Base-by-base conservation (phyloP, 2,888 invertebrate genomes). In the Listrodromus nycthemerus region DNA sequence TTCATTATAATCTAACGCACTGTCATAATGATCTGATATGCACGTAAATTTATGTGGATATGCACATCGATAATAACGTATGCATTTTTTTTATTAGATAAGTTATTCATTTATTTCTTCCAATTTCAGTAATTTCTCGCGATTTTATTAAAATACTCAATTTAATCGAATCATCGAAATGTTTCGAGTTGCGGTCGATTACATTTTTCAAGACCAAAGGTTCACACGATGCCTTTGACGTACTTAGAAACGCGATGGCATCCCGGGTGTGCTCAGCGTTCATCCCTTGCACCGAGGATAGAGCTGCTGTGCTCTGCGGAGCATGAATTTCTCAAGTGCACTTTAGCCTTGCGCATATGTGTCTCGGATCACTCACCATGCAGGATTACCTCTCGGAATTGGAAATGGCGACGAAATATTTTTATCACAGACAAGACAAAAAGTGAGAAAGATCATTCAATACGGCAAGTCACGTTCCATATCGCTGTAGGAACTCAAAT, bases 251-350 rank as follows among this genome's bases (percentile, higher is more conserved):
- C n/a, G 27, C 27, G 5, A 58, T 24, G 10, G 24, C 6, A 30
- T 61, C 30, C 0, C 5, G 13, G 27, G 30, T 10, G 16, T n/a
- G 24, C 30, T 24, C 16, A 27, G 30, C 27, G 27, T 61, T 27
- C 24, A 61, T 4, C 10, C 27, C 27, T 61, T 27, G 58, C n/a
- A 30, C 58, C 13, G 30, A 61, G 27, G 58, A 24, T 24, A 30
- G 16, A 61, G 27, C 27, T 30, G 16, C 30, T 30, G 30, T n/a
- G 58, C 58, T 61, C 58, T 30, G 58, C 16, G 58, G 27, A 61
- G 58, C 58, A 61, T 61, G 16, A 30, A 61, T 61, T 61, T 27
- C 27, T 61, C 58, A 30, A 30, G 30, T 61, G 58, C 58, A 16
- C 58, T 61, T 61, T 27, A 27, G 30, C 16, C 30, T 10, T 71